phyloP scores from a whole-genome alignment of 2,888 invertebrate genomes.

The Noctua janthina region DNA sequence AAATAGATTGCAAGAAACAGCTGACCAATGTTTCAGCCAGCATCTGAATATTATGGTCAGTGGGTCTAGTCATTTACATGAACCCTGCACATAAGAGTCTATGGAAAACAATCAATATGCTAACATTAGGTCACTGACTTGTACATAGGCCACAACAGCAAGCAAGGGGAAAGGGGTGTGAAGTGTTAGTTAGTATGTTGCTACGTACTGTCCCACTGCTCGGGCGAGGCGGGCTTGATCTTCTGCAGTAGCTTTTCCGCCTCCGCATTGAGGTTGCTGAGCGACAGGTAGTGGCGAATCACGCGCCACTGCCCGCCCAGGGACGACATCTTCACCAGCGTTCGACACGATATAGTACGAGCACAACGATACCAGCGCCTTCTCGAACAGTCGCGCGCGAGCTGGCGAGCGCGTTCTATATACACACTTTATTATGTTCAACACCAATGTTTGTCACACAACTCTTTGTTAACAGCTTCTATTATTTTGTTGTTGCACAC shows the following conservation, averaged over 20 bases:
- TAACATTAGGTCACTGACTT: neutral
- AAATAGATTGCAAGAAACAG: neutral
- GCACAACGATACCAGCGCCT: slow-evolving; percentile 24
- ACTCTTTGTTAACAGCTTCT: neutral
- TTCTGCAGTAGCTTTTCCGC: slow-evolving; percentile 84
- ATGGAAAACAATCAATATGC: neutral
- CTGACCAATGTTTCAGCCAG: slow-evolving; percentile 6
- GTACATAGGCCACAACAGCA: neutral
- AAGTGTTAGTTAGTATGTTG: neutral
- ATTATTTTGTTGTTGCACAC: slow-evolving; percentile 12
- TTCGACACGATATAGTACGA: neutral
- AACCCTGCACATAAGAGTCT: neutral
- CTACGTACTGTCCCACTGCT: slow-evolving; percentile 87
- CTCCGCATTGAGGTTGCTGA: slow-evolving; percentile 81
- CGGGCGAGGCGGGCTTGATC: slow-evolving; percentile 80
- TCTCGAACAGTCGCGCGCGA: slow-evolving; percentile 46
- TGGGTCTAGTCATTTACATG: neutral
- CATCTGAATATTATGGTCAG: neutral
- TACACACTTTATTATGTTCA: slow-evolving; percentile 11
- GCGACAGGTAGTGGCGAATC: slow-evolving; percentile 84
- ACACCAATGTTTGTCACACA: slow-evolving; percentile 22
- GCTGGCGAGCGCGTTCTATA: slow-evolving; percentile 8
- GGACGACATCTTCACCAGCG: slow-evolving; percentile 78
- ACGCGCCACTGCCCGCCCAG: slow-evolving; percentile 86
- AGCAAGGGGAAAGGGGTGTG: neutral